Percentiles rank a stretch among this genome's conserved stretches.
These are phyloP conservation scores for Montipora capitata DNA, from an alignment of 92 coral and sea anemone species.

Conservation along the genomic window DNA sequence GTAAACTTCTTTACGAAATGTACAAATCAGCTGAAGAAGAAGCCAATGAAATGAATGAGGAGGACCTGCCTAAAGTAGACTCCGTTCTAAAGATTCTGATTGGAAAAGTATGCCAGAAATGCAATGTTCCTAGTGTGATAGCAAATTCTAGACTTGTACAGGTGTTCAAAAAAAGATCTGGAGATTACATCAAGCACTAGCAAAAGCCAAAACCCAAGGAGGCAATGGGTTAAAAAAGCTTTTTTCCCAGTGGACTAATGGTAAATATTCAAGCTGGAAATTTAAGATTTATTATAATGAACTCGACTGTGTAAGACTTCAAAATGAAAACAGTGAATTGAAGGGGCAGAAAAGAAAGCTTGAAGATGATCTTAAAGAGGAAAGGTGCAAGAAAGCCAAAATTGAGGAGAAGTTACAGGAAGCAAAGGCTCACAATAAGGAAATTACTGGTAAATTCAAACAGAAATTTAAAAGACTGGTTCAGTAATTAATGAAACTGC, in stretches of 20 bases:
- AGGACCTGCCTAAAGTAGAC: too few relatives aligned
- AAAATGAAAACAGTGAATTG: neutral
- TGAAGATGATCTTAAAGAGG: constrained; percentile 24
- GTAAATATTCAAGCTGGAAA: neutral
- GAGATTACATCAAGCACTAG: too few relatives aligned
- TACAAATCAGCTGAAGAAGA: too few relatives aligned
- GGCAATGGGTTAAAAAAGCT: too few relatives aligned
- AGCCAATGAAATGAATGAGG: too few relatives aligned
- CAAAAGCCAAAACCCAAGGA: too few relatives aligned
- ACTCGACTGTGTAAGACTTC: neutral
- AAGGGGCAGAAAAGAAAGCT: constrained; percentile 17
- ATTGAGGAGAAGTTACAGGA: neutral
- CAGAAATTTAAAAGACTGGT: neutral
- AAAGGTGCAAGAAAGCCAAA: neutral
- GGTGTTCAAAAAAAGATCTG: too few relatives aligned
- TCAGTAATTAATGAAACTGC: constrained; percentile 54
- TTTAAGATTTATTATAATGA: constrained; percentile 10
- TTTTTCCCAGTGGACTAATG: neutral
- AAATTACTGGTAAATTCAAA: constrained; percentile 9
- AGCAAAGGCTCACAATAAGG: neutral
- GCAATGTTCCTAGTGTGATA: too few relatives aligned
- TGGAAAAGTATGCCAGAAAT: too few relatives aligned
- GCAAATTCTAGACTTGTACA: too few relatives aligned
- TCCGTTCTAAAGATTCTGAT: too few relatives aligned
- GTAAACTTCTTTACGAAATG: too few relatives aligned